Evolutionary conservation across 2,113 vertebrate species (phyloP).

Genomic region (Sinosuthora webbiana): DNA sequence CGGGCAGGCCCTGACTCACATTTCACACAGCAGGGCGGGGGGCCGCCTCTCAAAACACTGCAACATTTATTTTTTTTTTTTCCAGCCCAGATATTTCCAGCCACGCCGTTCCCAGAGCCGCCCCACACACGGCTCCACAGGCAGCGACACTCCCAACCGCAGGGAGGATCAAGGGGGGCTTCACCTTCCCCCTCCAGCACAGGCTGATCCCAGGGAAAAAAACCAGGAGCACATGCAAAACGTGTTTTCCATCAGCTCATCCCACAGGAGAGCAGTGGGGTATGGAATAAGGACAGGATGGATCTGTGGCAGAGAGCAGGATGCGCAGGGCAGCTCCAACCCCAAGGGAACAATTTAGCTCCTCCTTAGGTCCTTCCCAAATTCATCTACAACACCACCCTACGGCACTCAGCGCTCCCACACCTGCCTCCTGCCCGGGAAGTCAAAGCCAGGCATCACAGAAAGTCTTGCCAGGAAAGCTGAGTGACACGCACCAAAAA

Average conservation of each 20-base stretch:
- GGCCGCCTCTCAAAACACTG: background rate
- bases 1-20: constrained; percentile 44
- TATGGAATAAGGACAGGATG: background rate
- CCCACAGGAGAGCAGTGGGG: rapidly evolving
- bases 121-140: background rate
- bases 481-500: background rate
- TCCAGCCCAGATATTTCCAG: background rate
- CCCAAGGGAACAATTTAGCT: background rate
- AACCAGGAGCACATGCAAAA: background rate
- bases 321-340: background rate
- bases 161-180: background rate
- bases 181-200: background rate
- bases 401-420: background rate
- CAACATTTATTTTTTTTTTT: background rate
- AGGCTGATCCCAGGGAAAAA: background rate
- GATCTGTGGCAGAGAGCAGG: background rate
- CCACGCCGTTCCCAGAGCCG: background rate
- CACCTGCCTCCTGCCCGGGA: background rate
- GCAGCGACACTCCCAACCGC: background rate
- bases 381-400: background rate
- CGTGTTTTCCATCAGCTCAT: background rate
- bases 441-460: background rate
- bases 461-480: background rate
- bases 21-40: background rate
- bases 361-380: background rate